These are phyloP conservation scores for Crypturellus tataupa DNA, from an alignment of 2,797 vertebrate genomes.

Conservation along the genomic window DNA sequence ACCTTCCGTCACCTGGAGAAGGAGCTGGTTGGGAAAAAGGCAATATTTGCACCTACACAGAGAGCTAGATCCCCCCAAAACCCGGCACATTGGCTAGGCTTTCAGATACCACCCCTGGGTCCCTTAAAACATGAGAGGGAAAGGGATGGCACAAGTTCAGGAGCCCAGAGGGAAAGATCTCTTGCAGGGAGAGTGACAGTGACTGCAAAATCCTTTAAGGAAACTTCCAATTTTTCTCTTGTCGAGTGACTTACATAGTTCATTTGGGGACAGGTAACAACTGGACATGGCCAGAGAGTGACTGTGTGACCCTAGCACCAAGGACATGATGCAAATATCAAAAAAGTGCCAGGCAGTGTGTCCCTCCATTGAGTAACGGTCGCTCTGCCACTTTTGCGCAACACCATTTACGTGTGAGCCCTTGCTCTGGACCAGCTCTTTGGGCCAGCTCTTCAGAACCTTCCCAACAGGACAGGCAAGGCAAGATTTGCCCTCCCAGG, in stretches of 20 bases:
- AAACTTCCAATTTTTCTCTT: neutral
- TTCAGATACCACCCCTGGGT: neutral
- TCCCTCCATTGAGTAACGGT: neutral
- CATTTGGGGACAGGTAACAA: no score
- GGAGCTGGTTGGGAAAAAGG: neutral
- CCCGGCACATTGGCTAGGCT: neutral
- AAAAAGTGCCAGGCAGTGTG: neutral
- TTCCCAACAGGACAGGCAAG: neutral
- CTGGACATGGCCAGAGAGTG: neutral
- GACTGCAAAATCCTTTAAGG: neutral
- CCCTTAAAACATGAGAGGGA: neutral
- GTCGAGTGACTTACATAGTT: neutral
- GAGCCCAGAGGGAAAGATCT: neutral
- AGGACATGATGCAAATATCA: neutral
- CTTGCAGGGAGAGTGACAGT: neutral
- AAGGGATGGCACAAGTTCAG: neutral
- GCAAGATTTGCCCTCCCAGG: neutral
- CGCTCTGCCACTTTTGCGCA: no score
- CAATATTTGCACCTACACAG: neutral
- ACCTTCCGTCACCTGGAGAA: neutral
- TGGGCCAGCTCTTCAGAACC: neutral
- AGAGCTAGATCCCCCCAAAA: neutral
- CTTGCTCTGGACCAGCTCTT: neutral
- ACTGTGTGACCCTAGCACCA: fast-evolving
- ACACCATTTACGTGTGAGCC: neutral